phyloP scores from a whole-genome alignment of 2,113 vertebrate species.

The Vulpes lagopus region DNA sequence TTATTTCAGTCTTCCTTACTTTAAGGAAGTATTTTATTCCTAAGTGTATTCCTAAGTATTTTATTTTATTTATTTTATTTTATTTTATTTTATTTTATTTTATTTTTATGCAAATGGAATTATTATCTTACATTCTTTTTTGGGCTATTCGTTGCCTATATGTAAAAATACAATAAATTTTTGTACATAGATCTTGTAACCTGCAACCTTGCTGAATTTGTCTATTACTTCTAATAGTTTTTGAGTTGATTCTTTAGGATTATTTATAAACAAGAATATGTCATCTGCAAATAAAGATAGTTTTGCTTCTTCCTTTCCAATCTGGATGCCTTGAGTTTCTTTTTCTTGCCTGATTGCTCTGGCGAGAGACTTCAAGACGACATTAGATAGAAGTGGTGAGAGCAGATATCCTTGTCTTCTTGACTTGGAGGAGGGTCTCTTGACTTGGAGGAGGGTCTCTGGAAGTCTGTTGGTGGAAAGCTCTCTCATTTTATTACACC shows the following conservation, averaged over 20 bases:
- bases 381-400: background rate
- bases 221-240: background rate
- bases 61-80: background rate
- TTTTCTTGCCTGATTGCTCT: slow-evolving; percentile 18
- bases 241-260: background rate
- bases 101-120: background rate
- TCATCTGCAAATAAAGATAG: background rate
- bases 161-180: background rate
- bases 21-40: background rate
- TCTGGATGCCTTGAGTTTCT: background rate
- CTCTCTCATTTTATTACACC: background rate
- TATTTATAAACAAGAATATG: background rate
- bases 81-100: background rate
- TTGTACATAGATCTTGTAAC: background rate
- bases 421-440: background rate
- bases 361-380: background rate
- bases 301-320: background rate
- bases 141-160: background rate
- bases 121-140: background rate
- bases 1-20: background rate
- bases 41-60: background rate
- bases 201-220: background rate
- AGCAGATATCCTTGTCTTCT: background rate
- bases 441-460: background rate
- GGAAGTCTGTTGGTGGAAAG: background rate